Evolutionary conservation across 2,113 vertebrate species (phyloP).

Genomic region (Taxidea taxus): DNA sequence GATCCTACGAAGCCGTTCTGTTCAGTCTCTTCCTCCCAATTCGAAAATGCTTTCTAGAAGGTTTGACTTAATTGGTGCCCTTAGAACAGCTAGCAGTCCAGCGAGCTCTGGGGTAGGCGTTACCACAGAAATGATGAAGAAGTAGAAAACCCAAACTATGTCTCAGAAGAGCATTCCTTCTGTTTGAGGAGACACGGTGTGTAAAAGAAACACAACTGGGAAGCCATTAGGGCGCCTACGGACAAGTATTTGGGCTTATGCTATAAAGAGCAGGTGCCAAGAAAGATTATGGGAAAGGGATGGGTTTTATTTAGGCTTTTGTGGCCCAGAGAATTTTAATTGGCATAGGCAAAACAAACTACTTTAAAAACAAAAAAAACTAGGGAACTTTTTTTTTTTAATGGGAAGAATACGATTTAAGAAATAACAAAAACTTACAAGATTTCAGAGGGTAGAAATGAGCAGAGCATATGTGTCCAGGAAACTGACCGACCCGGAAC

Average conservation of each 20-base stretch:
- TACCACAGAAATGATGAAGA: not conserved
- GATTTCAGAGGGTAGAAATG: not conserved
- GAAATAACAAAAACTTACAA: not conserved
- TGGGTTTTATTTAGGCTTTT: not conserved
- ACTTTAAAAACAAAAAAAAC: not conserved
- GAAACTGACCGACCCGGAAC: not conserved
- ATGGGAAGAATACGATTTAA: not conserved
- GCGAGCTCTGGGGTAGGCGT: not conserved
- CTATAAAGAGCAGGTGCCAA: conserved; percentile 4
- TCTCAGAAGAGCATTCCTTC: conserved; percentile 16
- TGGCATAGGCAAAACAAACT: conserved; percentile 5
- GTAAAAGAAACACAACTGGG: not conserved
- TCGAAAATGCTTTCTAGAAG: conserved; percentile 9
- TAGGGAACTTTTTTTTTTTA: not conserved
- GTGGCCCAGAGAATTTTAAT: conserved; percentile 16
- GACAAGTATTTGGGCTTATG: not conserved
- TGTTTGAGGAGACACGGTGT: not conserved
- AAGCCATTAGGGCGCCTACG: not conserved
- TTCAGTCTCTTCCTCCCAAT: not conserved
- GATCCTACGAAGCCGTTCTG: not conserved
- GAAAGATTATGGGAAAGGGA: not conserved
- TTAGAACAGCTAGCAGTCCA: not conserved
- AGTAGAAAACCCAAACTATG: not conserved
- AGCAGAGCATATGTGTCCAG: not conserved
- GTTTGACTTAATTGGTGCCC: not conserved